Base-by-base conservation (phyloP, 2,888 invertebrate species). In the Coenonympha arcania region DNA sequence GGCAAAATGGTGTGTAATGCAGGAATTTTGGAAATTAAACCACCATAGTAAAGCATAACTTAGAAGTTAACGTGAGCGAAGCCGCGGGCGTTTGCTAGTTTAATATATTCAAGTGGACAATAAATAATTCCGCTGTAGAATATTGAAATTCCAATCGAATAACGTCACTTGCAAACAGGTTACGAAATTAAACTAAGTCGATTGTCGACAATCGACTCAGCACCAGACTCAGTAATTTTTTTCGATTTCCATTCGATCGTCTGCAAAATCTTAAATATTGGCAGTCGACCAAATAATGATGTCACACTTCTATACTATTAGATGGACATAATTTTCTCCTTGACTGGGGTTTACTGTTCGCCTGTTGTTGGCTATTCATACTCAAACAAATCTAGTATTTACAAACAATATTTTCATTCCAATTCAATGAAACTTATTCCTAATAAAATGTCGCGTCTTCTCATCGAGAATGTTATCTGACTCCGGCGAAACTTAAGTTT, bases 91-190 rank as follows among this genome's bases (percentile, higher is more conserved):
- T n/a, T n/a, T n/a, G n/a, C n/a, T n/a, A n/a, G n/a, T n/a, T n/a
- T n/a, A n/a, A n/a, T 9, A 8, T 9, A 24, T 24, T 24, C 9
- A 28, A 8, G 11, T 9, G 28, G 1, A 28, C 28, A 28, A n/a
- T 28, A 6, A 2, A 19, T 22, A 22, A 11, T 37, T 13, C 6
- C 1, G 37, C 9, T 22, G 22, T 22, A 39, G 22, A 39, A 22
- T 13, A 39, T 15, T 3, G 6, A 39, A 39, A 39, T 39, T 15
- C 37, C 37, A 39, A 22, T 15, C 22, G 22, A 22, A 22, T 39
- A 39, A 22, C 13, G 37, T 39, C 37, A 39, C 22, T 15, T 13
- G 15, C 37, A 39, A 39, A 39, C 37, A 20, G 37, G 37, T 36
- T 9, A 39, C 13, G 20, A 22, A 39, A 39, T 34, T 16, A 34